Evolutionary conservation across 1,140 invertebrate genomes (phyloP), one percentile per base, ranked within the genome.

Genomic region (Drosophila repleta): DNA sequence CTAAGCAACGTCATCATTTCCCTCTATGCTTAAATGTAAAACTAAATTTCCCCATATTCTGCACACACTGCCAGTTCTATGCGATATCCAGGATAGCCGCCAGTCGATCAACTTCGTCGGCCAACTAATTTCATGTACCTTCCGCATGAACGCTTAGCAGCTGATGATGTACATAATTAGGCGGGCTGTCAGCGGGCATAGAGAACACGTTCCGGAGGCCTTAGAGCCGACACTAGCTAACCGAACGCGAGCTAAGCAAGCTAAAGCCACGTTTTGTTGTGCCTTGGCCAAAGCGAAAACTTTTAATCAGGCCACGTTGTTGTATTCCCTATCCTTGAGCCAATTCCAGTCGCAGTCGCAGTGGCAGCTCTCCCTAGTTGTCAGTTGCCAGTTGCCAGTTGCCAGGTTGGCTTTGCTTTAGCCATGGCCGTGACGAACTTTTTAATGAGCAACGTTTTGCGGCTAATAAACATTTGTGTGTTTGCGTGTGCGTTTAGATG

Each of bases 361-460:
- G 53, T 57, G 43, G 21, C 15, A 56, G 32, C 35, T 13, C 29
- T 43, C 39, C 39, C 39, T 43, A 43, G 39, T 43, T 43, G 39
- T 43, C 39, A 48, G 26, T 26, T 49, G 20, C 20, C 52, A 45
- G 49, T 53, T 51, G 15, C 32, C 63, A 43, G 61, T 43, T 53
- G 26, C 26, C 29, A 48, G 18, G 39, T 43, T 43, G 49, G 15
- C 8, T 24, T 55, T 29, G 32, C 45, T 45, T 35, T 46, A 45
- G 21, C 37, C 10, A 20, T 46, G 39, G 74, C 71, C 78, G 71
- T 88, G 82, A 87, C 82, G 67, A 87, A 85, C 74, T 87, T 85
- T 85, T 87, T 85, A 85, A 85, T 85, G 82, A 85, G 82, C 79
- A 87, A 69, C 82, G 78, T 82, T 87, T 87, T 87, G 82, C 78